These are phyloP conservation scores for Epirrita christyi DNA, from an alignment of 2,888 invertebrate genomes.

Conservation along the genomic window DNA sequence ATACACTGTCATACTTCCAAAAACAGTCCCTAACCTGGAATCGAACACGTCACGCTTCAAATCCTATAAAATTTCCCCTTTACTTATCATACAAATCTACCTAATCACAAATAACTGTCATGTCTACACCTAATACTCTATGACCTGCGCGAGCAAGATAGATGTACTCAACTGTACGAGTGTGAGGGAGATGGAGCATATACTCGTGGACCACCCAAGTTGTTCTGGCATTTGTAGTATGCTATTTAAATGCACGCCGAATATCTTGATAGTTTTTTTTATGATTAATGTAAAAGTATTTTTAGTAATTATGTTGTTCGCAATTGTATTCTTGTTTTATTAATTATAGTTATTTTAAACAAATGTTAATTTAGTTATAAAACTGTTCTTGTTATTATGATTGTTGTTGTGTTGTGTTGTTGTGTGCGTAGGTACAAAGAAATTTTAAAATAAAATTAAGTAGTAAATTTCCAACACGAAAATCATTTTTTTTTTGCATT, in stretches of 20 bases:
- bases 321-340: slow-evolving; percentile 32
- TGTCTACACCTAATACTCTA: slow-evolving; percentile 56
- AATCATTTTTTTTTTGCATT: too few species aligned
- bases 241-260: slow-evolving; percentile 55
- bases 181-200: slow-evolving; percentile 45
- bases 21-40: slow-evolving; percentile 6
- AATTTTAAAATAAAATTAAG: too few species aligned
- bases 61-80: slow-evolving; percentile 3
- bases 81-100: slow-evolving; percentile 35
- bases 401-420: too few species aligned
- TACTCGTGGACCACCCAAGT: slow-evolving; percentile 77
- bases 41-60: slow-evolving; percentile 18
- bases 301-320: slow-evolving; percentile 39
- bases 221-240: slow-evolving; percentile 64
- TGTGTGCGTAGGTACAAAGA: too few species aligned
- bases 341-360: slow-evolving; percentile 23
- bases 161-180: slow-evolving; percentile 26
- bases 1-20: too few species aligned
- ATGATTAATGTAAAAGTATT: slow-evolving; percentile 37
- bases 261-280: slow-evolving; percentile 69
- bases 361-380: neutral
- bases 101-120: slow-evolving; percentile 23
- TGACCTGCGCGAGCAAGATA: slow-evolving; percentile 51
- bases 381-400: too few species aligned
- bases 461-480: too few species aligned